Conservation (phyloP, 1,140 invertebrate species). For the Papilio dardanus region DNA sequence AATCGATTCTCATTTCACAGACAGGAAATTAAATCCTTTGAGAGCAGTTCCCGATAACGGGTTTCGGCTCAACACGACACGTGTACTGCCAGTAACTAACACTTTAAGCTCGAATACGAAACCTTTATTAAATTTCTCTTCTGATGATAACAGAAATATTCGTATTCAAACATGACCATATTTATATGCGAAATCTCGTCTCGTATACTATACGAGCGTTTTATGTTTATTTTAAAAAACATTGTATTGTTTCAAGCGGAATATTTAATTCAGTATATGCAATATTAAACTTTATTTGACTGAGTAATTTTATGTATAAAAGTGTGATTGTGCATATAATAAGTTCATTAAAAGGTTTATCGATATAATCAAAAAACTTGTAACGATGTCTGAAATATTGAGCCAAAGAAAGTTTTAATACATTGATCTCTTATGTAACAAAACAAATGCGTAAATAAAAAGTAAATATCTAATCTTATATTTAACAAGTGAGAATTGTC, state of each 20-base stretch:
- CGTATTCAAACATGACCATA: slow-evolving; percentile 39
- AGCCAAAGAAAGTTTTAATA: neutral
- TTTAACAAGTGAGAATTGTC: slow-evolving; percentile 25
- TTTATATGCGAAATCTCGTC: slow-evolving; percentile 46
- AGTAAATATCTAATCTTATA: neutral
- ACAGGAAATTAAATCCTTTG: slow-evolving; percentile 81
- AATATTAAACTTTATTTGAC: no score
- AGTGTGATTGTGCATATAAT: neutral
- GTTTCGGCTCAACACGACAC: slow-evolving; percentile 78
- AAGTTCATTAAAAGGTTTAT: neutral
- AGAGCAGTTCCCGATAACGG: slow-evolving; percentile 75
- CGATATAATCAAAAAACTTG: neutral
- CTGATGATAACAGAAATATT: slow-evolving; percentile 22
- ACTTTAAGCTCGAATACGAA: slow-evolving; percentile 52
- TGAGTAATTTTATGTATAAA: neutral
- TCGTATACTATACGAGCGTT: neutral
- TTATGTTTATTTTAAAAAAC: neutral
- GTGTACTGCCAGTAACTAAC: slow-evolving; percentile 57
- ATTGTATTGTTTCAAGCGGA: neutral
- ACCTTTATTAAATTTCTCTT: slow-evolving; percentile 57
- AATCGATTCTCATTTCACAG: slow-evolving; percentile 81
- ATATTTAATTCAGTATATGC: neutral
- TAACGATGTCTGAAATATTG: neutral
- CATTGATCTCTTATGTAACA: neutral
- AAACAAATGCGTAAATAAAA: neutral